Conservation (phyloP, 2,797 vertebrate genomes). For the Mormyrus hasselquistii region DNA sequence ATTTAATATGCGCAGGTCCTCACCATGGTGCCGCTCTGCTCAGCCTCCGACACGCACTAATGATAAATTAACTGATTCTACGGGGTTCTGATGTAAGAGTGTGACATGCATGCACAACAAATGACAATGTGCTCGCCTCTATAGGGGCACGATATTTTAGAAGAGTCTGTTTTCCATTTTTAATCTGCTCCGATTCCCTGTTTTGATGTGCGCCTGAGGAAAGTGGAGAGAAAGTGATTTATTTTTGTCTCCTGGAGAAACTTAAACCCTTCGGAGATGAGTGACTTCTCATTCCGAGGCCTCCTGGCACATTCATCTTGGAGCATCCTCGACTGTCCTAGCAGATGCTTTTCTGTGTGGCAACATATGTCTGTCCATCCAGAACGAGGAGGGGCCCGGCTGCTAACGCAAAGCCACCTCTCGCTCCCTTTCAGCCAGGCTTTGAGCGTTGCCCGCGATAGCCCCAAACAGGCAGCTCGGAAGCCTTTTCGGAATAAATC, state of each 20-base stretch:
- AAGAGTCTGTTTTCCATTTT: neutral
- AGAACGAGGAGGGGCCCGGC: neutral
- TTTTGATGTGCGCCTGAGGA: neutral
- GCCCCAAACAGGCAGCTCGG: neutral
- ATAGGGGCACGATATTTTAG: conserved; percentile 7
- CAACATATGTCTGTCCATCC: conserved; percentile 7
- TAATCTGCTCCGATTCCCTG: neutral
- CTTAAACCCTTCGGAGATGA: conserved; percentile 13
- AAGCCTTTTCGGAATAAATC: neutral
- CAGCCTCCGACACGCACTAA: neutral
- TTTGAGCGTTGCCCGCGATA: neutral
- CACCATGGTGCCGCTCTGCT: neutral
- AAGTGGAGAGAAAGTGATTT: neutral
- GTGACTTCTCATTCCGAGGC: conserved; percentile 2
- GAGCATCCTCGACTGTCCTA: conserved; percentile 13
- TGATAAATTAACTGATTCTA: neutral
- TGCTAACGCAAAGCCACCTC: conserved; percentile 4
- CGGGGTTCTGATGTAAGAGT: neutral
- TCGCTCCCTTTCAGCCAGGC: neutral
- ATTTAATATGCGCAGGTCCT: neutral
- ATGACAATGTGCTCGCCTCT: neutral
- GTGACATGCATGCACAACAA: neutral
- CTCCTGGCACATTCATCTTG: neutral
- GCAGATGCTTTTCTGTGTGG: conserved; percentile 14
- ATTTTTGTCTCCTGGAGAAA: neutral